These are phyloP conservation scores for Okapia johnstoni DNA, from an alignment of 2,113 vertebrate genomes.

Conservation along the genomic window DNA sequence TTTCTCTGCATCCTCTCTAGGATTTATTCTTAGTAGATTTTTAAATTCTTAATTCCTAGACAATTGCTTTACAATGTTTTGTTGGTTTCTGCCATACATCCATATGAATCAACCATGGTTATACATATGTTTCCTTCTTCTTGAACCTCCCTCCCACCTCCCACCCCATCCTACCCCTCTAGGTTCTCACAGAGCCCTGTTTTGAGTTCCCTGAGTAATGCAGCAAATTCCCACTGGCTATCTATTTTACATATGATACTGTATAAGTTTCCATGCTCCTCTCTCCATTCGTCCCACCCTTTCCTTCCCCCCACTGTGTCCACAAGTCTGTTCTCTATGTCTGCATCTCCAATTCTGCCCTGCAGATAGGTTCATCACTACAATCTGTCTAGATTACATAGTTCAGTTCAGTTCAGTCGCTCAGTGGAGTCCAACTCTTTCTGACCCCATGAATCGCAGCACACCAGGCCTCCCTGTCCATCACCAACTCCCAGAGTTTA, in stretches of 20 bases:
- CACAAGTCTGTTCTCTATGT: background rate
- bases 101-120: background rate
- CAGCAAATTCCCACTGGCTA: background rate
- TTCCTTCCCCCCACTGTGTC: background rate
- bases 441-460: too few species aligned
- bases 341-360: background rate
- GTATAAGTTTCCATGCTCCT: background rate
- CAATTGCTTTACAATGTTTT: background rate
- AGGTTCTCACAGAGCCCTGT: background rate
- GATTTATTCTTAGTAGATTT: background rate
- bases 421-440: too few species aligned
- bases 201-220: fast-evolving
- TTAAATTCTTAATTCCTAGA: background rate
- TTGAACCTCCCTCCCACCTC: background rate
- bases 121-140: background rate
- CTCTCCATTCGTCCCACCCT: background rate
- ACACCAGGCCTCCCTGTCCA: too few species aligned
- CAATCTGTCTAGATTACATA: background rate
- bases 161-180: background rate
- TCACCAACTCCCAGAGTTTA: too few species aligned
- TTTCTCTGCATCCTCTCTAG: background rate
- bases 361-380: background rate
- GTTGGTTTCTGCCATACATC: background rate
- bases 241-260: background rate
- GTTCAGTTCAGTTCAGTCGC: too few species aligned